Base-by-base conservation (phyloP, 2,113 vertebrate species). In the Charina bottae region DNA sequence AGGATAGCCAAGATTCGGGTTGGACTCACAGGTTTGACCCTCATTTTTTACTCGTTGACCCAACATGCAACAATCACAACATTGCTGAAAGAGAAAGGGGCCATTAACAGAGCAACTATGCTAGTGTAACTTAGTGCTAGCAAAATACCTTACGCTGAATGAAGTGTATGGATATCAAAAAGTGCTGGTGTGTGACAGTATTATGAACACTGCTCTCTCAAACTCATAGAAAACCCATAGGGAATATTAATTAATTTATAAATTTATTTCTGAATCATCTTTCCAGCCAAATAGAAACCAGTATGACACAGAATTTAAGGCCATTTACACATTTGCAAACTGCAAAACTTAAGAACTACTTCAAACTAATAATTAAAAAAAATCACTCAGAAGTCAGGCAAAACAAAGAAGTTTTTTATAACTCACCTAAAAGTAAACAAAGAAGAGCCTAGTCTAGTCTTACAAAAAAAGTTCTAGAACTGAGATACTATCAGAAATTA, bases 1-100 rank as follows among this genome's bases (percentile, higher is more conserved):
- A 1, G 98, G 98, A 94, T 98, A 98, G 94, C 98, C 98, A 94
- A 99, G 97, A 90, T 98, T 97, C 87, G 98, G 97, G 95, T 97
- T 98, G 58, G 96, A 96, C 37, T 98, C 96, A 0, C 99, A 99
- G 3, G 94, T 95, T 37, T 95, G 96, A 33, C 98, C 98, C 91
- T 98, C 98, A 0, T 92, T 97, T 59, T 96, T 96, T 33, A 99
- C 90, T 0, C 95, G 97, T 85, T 99, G 95, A 12, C 99, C 99
- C 92, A 99, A 96, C 2, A 96, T 95, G 37, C 99, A 99, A 95
- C 99, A 99, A 92, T 98, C 98, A 68, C 99, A 99, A 97, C 99
- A 99, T 98, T 99, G 98, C 95, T 96, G 93, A 46, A 94, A 89
- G 37, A 83, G 53, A 17, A 89, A 37, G 54, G 94, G 3, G 89